Conservation (phyloP, 30 jellyfish, hydroid and myxozoan genomes). For the Haliclystus octoradiatus region DNA sequence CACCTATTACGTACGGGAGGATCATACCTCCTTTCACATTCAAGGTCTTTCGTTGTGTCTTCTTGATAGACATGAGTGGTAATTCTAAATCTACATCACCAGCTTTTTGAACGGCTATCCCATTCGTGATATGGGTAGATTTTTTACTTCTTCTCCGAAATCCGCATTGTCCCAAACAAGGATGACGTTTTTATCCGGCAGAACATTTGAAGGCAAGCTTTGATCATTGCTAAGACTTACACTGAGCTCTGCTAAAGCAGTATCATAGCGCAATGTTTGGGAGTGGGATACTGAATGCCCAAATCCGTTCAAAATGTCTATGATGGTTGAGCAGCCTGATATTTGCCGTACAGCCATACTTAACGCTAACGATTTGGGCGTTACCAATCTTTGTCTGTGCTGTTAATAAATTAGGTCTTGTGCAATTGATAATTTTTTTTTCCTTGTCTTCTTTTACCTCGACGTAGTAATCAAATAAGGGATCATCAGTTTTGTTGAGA, state of each 20-base stretch:
- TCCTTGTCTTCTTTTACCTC: background rate
- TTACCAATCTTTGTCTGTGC: conserved; percentile 7
- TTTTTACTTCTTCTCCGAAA: conserved; percentile 24
- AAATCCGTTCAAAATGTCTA: conserved; percentile 12
- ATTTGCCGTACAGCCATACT: conserved; percentile 37
- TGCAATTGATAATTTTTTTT: conserved; percentile 10
- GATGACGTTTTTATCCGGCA: conserved; percentile 5
- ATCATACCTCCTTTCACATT: no score
- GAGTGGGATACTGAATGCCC: conserved; percentile 23
- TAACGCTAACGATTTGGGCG: conserved; percentile 32
- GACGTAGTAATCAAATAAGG: background rate
- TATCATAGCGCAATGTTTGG: conserved; percentile 10
- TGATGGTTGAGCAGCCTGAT: conserved; percentile 16
- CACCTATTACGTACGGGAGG: conserved; percentile 9
- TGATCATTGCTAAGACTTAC: conserved; percentile 7
- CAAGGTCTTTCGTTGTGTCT: no score
- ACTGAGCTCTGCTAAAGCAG: conserved; percentile 33
- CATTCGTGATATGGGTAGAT: conserved; percentile 25
- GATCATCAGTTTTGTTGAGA: no score
- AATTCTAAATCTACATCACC: conserved; percentile 2
- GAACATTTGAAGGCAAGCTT: conserved; percentile 10
- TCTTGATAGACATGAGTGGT: no score
- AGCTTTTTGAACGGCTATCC: conserved; percentile 11
- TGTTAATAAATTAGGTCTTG: conserved; percentile 22
- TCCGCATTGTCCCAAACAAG: conserved; percentile 39